A percentile compares a stretch with the other conserved stretches of the same genome.
Evolutionary conservation across 2,888 invertebrate species (phyloP).

Genomic region (Gymnocheta viridis): DNA sequence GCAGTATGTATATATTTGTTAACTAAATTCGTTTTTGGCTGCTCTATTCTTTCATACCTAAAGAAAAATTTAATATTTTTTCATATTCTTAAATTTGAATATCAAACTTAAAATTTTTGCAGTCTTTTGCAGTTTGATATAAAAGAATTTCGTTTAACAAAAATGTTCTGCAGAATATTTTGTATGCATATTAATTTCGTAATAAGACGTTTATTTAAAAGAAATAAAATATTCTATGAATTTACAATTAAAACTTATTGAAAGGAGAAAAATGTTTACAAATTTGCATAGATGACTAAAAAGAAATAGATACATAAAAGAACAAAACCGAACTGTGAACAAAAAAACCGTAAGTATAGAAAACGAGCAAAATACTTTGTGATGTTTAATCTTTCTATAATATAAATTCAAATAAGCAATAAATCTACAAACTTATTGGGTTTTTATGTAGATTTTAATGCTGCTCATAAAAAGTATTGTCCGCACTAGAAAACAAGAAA

Average conservation of each 20-base stretch:
- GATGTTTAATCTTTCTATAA: conserved; percentile 18
- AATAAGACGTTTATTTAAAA: background rate
- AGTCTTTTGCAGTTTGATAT: background rate
- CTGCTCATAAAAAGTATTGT: background rate
- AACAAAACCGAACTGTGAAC: background rate
- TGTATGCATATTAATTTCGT: background rate
- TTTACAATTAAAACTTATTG: conserved; percentile 17
- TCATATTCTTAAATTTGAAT: background rate
- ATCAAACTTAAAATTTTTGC: background rate
- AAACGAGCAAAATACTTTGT: background rate
- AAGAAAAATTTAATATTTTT: background rate
- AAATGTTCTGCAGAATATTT: background rate
- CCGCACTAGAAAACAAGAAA: background rate
- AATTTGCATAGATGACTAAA: background rate
- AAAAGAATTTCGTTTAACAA: background rate
- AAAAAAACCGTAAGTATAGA: background rate
- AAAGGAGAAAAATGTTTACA: background rate
- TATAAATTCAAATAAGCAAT: conserved; percentile 36
- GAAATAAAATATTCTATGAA: conserved; percentile 13
- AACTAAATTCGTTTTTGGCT: background rate
- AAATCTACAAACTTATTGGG: conserved; percentile 45
- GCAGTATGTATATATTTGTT: background rate
- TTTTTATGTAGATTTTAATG: conserved; percentile 53
- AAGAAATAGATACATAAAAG: background rate
- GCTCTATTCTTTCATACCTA: background rate